A percentile compares a stretch with the other conserved stretches of the same genome.
Conservation (phyloP, 1,140 invertebrate species). For the Drosophila mayri region DNA sequence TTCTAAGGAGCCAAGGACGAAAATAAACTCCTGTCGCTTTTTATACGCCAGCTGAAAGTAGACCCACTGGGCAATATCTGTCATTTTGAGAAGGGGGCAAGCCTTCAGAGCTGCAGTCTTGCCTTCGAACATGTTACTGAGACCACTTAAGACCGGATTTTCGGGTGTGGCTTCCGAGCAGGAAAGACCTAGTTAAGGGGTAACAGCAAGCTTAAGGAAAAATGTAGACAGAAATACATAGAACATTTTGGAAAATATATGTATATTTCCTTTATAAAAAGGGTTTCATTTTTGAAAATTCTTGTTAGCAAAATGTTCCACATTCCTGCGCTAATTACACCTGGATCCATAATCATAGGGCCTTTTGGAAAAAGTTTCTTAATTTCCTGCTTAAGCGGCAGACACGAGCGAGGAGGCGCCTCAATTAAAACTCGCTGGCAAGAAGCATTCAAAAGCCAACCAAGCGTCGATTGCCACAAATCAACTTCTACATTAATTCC, state of each 20-base stretch:
- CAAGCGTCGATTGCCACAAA: conserved; percentile 77
- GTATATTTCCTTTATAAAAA: not conserved
- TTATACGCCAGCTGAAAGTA: conserved; percentile 11
- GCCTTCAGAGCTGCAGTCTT: not conserved
- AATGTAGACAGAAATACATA: not conserved
- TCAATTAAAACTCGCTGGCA: conserved; percentile 73
- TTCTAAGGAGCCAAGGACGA: conserved; percentile 2
- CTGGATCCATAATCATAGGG: conserved; percentile 26
- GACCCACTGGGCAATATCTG: conserved; percentile 13
- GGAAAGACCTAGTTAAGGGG: conserved; percentile 6
- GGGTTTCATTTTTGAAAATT: not conserved
- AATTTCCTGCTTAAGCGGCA: conserved; percentile 65
- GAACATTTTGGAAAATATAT: not conserved
- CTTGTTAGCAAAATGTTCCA: conserved; percentile 1
- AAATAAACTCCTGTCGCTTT: conserved; percentile 35
- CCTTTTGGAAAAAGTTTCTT: conserved; percentile 62
- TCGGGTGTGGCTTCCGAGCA: conserved; percentile 3
- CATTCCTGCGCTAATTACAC: conserved; percentile 12
- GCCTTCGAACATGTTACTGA: conserved; percentile 15
- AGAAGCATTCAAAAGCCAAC: conserved; percentile 56
- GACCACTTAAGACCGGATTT: not conserved
- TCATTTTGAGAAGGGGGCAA: conserved; percentile 8
- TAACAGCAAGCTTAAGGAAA: not conserved
- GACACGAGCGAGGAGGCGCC: conserved; percentile 11
- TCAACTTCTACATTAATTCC: conserved; percentile 80